phyloP scores from a whole-genome alignment of 1,140 invertebrate genomes.

The Subanguina moxae region DNA sequence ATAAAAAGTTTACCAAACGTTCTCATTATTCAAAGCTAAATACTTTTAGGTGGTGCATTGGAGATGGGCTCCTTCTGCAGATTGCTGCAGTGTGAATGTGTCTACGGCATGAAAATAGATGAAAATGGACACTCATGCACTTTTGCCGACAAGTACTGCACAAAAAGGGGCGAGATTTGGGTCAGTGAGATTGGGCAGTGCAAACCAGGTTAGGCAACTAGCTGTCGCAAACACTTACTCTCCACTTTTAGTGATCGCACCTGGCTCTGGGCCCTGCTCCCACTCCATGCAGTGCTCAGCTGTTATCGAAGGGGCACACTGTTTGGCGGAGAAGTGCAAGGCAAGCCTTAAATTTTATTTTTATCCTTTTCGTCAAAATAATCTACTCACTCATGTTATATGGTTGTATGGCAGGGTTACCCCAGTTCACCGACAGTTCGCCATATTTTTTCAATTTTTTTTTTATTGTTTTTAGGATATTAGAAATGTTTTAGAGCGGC shows the following conservation, averaged over 20 bases:
- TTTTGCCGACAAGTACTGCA: conserved; percentile 50
- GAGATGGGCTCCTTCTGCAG: conserved; percentile 55
- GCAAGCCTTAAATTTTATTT: too few relatives aligned
- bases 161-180: conserved; percentile 52
- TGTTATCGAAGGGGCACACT: conserved; percentile 49
- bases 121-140: conserved; percentile 45
- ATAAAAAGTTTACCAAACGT: background rate
- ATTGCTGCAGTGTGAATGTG: conserved; percentile 45
- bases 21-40: background rate
- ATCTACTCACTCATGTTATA: too few relatives aligned
- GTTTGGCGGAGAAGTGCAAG: conserved; percentile 47
- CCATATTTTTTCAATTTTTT: too few relatives aligned
- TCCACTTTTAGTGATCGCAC: conserved; percentile 47
- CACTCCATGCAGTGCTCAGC: conserved; percentile 57
- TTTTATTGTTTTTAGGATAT: too few relatives aligned
- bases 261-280: conserved; percentile 48
- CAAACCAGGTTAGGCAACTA: conserved; percentile 41
- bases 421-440: too few relatives aligned
- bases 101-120: conserved; percentile 52
- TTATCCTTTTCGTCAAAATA: too few relatives aligned
- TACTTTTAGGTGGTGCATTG: conserved; percentile 26
- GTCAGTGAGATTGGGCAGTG: conserved; percentile 56
- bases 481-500: too few relatives aligned
- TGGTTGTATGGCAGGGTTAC: too few relatives aligned
- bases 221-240: too few relatives aligned